Evolutionary conservation across 2,113 vertebrate genomes (phyloP), one percentile per base, ranked within the genome.

Genomic region (Symphodus melops): DNA sequence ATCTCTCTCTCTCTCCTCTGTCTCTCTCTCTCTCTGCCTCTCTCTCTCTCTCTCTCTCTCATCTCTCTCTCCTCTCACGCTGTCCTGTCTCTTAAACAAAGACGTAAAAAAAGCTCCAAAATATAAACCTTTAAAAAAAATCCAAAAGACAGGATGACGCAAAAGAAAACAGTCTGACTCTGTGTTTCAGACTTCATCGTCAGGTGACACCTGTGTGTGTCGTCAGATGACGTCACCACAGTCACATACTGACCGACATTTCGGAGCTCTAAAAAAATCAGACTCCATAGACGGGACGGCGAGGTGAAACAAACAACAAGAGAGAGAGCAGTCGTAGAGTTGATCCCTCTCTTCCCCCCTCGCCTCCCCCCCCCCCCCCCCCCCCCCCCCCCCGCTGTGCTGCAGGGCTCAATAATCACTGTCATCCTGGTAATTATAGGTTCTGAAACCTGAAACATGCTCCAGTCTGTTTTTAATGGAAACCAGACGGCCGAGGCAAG

Each of bases 341-440:
- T 17, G 25, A 55, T 25, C 25, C 4, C 25, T 25, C 25, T 25
- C 25, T n/a, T n/a, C n/a, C n/a, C n/a, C n/a, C n/a, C n/a, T n/a
- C n/a, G n/a, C 65, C 8, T 2, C 41, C 21, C 13, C 37, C n/a
- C 6, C 28, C 49, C 19, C 56, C 49, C 13, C n/a, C 65, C 8
- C 3, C 41, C 21, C 13, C 37, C n/a, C 6, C 28, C 49, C 19
- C 56, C 49, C 13, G 5, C 62, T n/a, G 9, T 20, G 16, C 20
- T 23, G 28, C 70, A 33, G 37, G 1, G 9, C 77, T 56, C 63
- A 41, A 23, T 73, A 75, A 79, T 79, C 71, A 75, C 76, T 68
- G 76, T 83, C 86, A 80, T 76, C 68, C 17, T 55, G 3, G 58
- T 88, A 76, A 87, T 86, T 72, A 72, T 6, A 69, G 82, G 80